A percentile compares a stretch with the other conserved stretches of the same genome.
These are phyloP conservation scores for Clanis bilineata DNA, from an alignment of 2,888 invertebrate genomes.

Conservation along the genomic window DNA sequence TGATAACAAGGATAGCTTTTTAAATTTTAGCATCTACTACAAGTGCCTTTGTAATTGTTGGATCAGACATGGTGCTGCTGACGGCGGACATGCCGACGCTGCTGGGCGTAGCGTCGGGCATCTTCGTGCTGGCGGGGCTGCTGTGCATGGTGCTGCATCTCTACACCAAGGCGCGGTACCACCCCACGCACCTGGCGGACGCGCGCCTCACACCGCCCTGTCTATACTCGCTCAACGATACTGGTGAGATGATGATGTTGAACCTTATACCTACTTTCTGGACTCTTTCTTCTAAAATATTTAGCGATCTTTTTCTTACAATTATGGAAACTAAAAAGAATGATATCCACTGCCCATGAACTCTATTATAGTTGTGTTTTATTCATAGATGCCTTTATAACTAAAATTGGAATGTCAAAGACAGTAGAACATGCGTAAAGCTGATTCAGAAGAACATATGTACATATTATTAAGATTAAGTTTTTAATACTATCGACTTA, in stretches of 20 bases:
- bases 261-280: too few relatives aligned
- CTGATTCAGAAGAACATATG: too few relatives aligned
- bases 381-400: too few relatives aligned
- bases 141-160: conserved; percentile 94
- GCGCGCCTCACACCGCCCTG: conserved; percentile 92
- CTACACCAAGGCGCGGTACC: conserved; percentile 86
- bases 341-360: background rate
- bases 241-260: conserved; percentile 79
- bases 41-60: background rate
- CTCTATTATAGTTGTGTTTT: too few relatives aligned
- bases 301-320: too few relatives aligned
- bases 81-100: conserved; percentile 93
- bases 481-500: too few relatives aligned
- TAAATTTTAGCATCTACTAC: too few relatives aligned
- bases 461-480: too few relatives aligned
- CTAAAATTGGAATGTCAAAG: too few relatives aligned
- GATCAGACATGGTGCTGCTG: conserved; percentile 89
- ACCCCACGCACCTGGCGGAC: conserved; percentile 90
- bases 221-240: conserved; percentile 90
- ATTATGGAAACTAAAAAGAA: background rate
- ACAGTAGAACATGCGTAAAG: too few relatives aligned
- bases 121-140: conserved; percentile 92
- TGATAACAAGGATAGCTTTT: too few relatives aligned
- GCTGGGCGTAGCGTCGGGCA: conserved; percentile 92
- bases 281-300: too few relatives aligned